A percentile compares a stretch with the other conserved stretches of the same genome.
phyloP scores from a whole-genome alignment of 2,888 invertebrate genomes.

The Pimpla rufipes region DNA sequence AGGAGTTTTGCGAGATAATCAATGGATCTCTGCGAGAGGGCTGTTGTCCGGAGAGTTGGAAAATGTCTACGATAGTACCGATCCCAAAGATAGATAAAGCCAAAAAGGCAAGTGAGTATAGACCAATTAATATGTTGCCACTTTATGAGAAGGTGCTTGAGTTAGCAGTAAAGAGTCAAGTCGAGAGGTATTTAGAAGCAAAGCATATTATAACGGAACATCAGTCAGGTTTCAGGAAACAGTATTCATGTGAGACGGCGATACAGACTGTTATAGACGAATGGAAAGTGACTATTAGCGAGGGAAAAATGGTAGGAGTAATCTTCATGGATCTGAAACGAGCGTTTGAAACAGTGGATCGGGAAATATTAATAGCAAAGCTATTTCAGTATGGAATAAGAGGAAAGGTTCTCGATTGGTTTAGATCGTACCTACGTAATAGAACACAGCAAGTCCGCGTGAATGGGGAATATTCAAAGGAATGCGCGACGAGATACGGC shows the following conservation, averaged over 20 bases:
- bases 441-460: slow-evolving; percentile 41
- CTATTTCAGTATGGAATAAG: slow-evolving; percentile 37
- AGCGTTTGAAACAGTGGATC: slow-evolving; percentile 62
- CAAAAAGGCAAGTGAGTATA: slow-evolving; percentile 36
- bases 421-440: slow-evolving; percentile 45
- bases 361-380: slow-evolving; percentile 45
- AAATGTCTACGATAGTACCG: slow-evolving; percentile 48
- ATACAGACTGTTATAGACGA: slow-evolving; percentile 50
- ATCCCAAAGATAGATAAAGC: slow-evolving; percentile 45
- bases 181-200: neutral
- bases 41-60: slow-evolving; percentile 41
- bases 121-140: slow-evolving; percentile 56
- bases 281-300: slow-evolving; percentile 53
- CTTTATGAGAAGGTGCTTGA: slow-evolving; percentile 46
- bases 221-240: slow-evolving; percentile 57
- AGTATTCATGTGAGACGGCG: slow-evolving; percentile 58
- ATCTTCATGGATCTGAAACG: slow-evolving; percentile 62
- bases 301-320: slow-evolving; percentile 54
- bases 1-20: slow-evolving; percentile 34
- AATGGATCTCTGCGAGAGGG: slow-evolving; percentile 29
- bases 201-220: slow-evolving; percentile 42
- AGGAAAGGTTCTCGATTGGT: slow-evolving; percentile 49
- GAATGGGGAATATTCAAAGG: slow-evolving; percentile 1
- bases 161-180: slow-evolving; percentile 27
- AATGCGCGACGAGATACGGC: neutral